Percentiles rank a stretch among this genome's conserved stretches.
Evolutionary conservation across 1,140 invertebrate genomes (phyloP).

Genomic region (Rhopalosiphum maidis): DNA sequence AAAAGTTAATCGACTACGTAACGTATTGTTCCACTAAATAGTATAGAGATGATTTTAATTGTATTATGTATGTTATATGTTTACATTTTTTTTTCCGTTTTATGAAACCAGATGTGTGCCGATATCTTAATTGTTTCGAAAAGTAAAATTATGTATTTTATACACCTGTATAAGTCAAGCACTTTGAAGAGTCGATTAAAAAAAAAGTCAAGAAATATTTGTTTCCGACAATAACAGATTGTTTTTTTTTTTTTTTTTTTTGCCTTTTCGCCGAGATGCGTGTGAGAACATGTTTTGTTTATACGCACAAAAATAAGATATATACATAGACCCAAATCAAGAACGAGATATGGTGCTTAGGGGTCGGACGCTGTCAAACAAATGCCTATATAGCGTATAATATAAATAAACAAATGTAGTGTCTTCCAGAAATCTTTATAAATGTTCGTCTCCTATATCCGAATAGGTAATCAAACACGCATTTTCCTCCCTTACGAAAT

Average conservation of each 20-base stretch:
- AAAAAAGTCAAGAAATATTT: neutral
- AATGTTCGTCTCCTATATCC: neutral
- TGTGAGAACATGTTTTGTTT: neutral
- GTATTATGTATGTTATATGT: conserved; percentile 16
- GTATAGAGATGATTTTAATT: conserved; percentile 12
- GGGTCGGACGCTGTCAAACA: neutral
- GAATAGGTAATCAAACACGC: neutral
- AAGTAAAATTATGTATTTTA: neutral
- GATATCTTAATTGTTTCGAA: neutral
- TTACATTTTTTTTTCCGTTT: conserved; percentile 24
- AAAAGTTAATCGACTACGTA: conserved; percentile 27
- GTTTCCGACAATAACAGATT: neutral
- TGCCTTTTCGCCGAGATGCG: neutral
- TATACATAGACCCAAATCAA: neutral
- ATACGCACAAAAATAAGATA: neutral
- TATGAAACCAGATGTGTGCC: neutral
- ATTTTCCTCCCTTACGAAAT: neutral
- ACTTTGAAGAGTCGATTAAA: conserved; percentile 26
- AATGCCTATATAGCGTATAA: neutral
- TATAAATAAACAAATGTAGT: neutral
- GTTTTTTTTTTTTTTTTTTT: neutral
- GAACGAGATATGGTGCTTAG: neutral
- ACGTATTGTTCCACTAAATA: neutral
- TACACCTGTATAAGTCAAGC: conserved; percentile 7
- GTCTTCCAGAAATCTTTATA: neutral